Evolutionary conservation across 2,888 invertebrate genomes (phyloP), one percentile per base, ranked within the genome.

Genomic region (Gisinianus flammeolus): DNA sequence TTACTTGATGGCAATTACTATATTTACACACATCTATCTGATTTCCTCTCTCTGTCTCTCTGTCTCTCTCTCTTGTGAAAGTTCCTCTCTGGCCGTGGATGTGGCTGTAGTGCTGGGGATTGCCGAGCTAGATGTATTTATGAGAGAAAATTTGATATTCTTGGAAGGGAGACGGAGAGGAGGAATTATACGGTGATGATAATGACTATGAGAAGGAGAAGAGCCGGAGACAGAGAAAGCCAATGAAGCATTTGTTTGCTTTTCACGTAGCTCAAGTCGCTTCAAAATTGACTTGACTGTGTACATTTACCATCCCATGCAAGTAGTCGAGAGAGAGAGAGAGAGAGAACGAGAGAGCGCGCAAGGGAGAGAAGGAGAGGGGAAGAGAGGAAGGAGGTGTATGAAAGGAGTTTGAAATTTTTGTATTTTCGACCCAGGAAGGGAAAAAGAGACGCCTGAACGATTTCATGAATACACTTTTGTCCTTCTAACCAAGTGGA

Each of bases 231-330:
- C 31, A 71, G 54, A 30, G 16, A 30, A 56, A 56, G 31, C 24
- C 72, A 62, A 72, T 58, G 62, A 72, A 72, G 30, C 72, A 62
- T 72, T 58, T 72, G 72, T 72, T 72, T 72, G 33, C 72, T 62
- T 62, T 62, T 16, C 72, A 72, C 72, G 72, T 72, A 72, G 31
- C n/a, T 58, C 58, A 5, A 71, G 71, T 71, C 72, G 31, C 33
- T 62, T 58, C 56, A 72, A 58, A 72, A 72, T 62, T 72, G 72
- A 72, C 72, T 72, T 28, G 33, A 35, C 68, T 68, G 8, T 24
- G 24, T 62, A 62, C 62, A 62, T 62, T 62, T 26, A 24, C 24
- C 62, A 62, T 62, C 5, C 26, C 26, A 62, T 26, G 6, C 16
- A 6, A 44, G n/a, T n/a, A n/a, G n/a, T n/a, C n/a, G n/a, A n/a